Evolutionary conservation across 2,888 invertebrate species (phyloP), one percentile per base, ranked within the genome.

Genomic region (Orchesellides sinensis): DNA sequence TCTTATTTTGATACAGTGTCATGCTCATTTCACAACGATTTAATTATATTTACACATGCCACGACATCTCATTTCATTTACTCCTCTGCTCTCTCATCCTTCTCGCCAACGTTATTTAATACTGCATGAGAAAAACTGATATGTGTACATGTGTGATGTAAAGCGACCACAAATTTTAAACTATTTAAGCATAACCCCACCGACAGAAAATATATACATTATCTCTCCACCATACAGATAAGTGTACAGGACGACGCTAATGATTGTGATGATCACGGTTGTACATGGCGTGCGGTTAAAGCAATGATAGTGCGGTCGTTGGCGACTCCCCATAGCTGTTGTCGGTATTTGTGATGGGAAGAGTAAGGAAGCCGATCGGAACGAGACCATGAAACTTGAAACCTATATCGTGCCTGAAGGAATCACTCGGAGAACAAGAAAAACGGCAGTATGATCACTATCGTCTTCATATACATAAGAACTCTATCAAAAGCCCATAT

Each of bases 311-410:
- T 21, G 21, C 12, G 54, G 21, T 40, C 21, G 63, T 63, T 29
- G 45, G 40, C 25, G 23, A 35, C 63, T 63, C 40, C n/a, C n/a
- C 19, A 19, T 29, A 10, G 5, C 19, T 66, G 66, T 47, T 47
- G 32, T 25, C 23, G n/a, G 21, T 35, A 14, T 66, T 14, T 29
- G 69, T 27, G 19, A 32, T 19, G n/a, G 68, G 8, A 35, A 1
- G 56, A 49, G 35, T 10, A 65, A 73, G 63, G 47, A 63, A 75
- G 19, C 35, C 21, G 63, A 63, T 52, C 23, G 35, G 52, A 45
- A 25, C 47, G 45, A 77, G 29, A 79, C 80, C 56, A 66, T 80
- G 80, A 68, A 74, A 81, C 61, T 59, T 61, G 65, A 75, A 68
- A 80, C 73, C 19, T 66, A 27, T 69, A 63, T 54, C 35, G 61